Percentiles rank a stretch among this genome's conserved stretches.
Evolutionary conservation across 2,113 vertebrate genomes (phyloP).

Genomic region (Silurus meridionalis): DNA sequence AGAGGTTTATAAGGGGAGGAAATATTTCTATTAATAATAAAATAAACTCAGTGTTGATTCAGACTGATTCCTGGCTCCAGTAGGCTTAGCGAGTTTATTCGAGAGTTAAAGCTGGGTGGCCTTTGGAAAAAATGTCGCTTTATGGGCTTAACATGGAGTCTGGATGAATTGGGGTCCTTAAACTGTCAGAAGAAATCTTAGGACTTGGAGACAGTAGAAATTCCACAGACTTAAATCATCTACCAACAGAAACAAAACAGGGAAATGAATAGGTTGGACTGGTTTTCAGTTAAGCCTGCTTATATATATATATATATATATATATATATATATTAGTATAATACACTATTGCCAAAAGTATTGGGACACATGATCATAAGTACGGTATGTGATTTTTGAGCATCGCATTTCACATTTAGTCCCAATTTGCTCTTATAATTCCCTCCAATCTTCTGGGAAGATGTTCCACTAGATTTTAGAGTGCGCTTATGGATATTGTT

Average conservation of each 20-base stretch:
- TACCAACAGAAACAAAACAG: background rate
- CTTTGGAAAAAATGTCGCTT: conserved; percentile 52
- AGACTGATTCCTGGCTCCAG: conserved; percentile 28
- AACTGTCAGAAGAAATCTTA: conserved; percentile 54
- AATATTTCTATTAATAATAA: conserved; percentile 18
- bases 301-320: no score
- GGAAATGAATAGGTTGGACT: conserved; percentile 1
- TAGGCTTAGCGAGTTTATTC: conserved; percentile 32
- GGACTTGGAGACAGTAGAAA: conserved; percentile 49
- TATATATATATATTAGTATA: no score
- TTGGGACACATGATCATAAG: no score
- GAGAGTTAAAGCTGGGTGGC: conserved; percentile 48
- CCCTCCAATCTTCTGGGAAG: no score
- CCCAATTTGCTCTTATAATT: no score
- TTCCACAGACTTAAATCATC: conserved; percentile 42
- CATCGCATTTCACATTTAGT: no score
- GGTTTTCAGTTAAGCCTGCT: conserved; percentile 31
- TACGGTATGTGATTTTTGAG: no score
- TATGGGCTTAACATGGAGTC: conserved; percentile 36
- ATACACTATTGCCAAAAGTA: no score
- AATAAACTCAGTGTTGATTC: conserved; percentile 37
- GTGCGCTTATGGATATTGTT: no score
- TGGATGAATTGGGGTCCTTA: conserved; percentile 44
- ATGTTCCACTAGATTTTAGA: no score
- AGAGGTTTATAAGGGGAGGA: conserved; percentile 20